These are phyloP conservation scores for Eretmocerus hayati DNA, from an alignment of 2,888 invertebrate genomes.

Conservation along the genomic window DNA sequence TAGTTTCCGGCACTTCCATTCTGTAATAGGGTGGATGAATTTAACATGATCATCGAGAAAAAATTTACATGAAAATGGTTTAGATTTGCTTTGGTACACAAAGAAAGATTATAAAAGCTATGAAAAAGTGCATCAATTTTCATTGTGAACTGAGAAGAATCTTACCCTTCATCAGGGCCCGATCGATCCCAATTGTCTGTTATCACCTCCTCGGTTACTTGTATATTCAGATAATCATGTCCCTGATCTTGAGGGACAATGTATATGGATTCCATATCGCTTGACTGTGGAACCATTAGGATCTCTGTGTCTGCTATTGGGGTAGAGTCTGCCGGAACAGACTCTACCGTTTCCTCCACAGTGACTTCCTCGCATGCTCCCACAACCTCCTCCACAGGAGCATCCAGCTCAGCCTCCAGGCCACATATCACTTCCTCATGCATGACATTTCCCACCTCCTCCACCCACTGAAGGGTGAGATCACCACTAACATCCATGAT, in stretches of 20 bases:
- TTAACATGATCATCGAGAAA: conserved; percentile 2
- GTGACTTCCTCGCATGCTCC: conserved; percentile 48
- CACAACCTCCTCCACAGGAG: conserved; percentile 41
- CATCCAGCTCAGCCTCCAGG: conserved; percentile 47
- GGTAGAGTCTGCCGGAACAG: conserved; percentile 26
- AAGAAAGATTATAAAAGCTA: background rate
- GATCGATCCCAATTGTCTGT: conserved; percentile 73
- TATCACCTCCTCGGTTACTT: conserved; percentile 73
- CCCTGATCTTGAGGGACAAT: conserved; percentile 48
- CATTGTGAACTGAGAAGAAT: conserved; percentile 2
- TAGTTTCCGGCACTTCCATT: conserved; percentile 59
- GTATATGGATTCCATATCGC: conserved; percentile 47
- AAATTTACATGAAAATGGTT: conserved; percentile 4
- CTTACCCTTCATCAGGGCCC: conserved; percentile 65
- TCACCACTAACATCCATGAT: conserved; percentile 41
- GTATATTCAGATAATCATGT: conserved; percentile 49
- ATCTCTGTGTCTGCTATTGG: conserved; percentile 36
- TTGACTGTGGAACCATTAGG: conserved; percentile 41
- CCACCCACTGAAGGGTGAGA: conserved; percentile 43
- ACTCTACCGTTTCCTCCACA: conserved; percentile 42
- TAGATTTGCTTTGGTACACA: background rate
- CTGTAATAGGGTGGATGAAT: no score
- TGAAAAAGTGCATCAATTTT: conserved; percentile 1
- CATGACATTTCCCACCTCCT: conserved; percentile 43
- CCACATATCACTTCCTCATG: conserved; percentile 53